phyloP scores from a whole-genome alignment of 2,113 vertebrate species.

The Lamprotornis superbus region DNA sequence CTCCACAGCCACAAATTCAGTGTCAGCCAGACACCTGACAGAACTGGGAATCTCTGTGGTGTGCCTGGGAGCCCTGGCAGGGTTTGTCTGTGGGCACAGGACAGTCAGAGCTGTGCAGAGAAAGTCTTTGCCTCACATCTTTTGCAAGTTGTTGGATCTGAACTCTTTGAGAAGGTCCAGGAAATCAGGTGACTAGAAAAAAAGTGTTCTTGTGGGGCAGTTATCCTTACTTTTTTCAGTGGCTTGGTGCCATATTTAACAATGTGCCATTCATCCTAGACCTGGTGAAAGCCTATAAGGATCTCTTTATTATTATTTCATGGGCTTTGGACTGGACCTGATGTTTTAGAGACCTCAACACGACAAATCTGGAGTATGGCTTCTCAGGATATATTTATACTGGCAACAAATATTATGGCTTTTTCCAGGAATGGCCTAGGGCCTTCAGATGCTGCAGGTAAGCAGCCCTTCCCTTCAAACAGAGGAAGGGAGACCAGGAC shows the following conservation, averaged over 20 bases:
- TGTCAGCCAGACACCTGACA: accelerated
- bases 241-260: neutral
- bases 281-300: neutral
- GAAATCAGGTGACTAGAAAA: neutral
- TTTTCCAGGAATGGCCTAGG: neutral
- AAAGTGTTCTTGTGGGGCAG: neutral
- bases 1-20: neutral
- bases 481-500: neutral
- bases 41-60: neutral
- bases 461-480: neutral
- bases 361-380: neutral
- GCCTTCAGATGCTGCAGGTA: neutral
- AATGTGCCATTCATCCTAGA: neutral
- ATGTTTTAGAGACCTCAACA: neutral
- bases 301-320: neutral
- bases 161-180: neutral
- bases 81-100: neutral
- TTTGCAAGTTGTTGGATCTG: neutral
- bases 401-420: neutral
- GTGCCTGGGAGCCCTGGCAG: neutral
- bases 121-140: neutral
- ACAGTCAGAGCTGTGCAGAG: neutral
- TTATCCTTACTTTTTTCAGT: neutral
- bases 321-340: neutral
- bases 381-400: neutral